Evolutionary conservation across 2,113 vertebrate species (phyloP), one percentile per base, ranked within the genome.

Genomic region (Strix aluco): DNA sequence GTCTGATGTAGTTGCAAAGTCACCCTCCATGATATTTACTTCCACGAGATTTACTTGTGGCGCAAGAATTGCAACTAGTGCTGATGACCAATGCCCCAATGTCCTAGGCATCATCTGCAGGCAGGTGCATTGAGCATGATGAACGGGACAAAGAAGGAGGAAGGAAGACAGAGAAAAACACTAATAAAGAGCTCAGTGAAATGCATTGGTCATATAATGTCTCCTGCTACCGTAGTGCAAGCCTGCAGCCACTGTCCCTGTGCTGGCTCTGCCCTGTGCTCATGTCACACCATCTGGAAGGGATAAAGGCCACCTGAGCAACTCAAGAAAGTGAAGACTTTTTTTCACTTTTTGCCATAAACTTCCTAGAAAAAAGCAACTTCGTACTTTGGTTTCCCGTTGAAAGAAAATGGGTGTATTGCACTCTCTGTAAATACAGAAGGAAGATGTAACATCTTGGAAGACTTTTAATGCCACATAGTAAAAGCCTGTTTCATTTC

Each of bases 131-230:
- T 49, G 47, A 27, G 32, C 8, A 8, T 36, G 42, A 73, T 40
- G 27, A 69, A n/a, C 6, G 13, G 29, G 40, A 36, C 9, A 17
- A 80, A 73, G 32, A 44, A 72, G n/a, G 42, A 47, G 30, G 44
- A 55, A 49, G 40, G 34, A 71, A 77, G 58, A 32, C 11, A 42
- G 38, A 77, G 8, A 81, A 54, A 66, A 42, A 36, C 0, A 0
- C 34, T 52, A 58, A 52, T 23, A 12, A 70, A 58, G 69, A 75
- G 44, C 52, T 55, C n/a, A 54, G 0, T 25, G n/a, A 65, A 47
- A 49, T 66, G 52, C 57, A 66, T 26, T 25, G 26, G 9, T 47
- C 46, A 10, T 34, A 25, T 11, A 47, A 30, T 0, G 0, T 27
- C 42, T 63, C 49, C 81, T 30, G 12, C 21, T 57, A 62, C n/a